Base-by-base conservation (phyloP, 1,140 invertebrate species). In the Neodiprion pinetum region DNA sequence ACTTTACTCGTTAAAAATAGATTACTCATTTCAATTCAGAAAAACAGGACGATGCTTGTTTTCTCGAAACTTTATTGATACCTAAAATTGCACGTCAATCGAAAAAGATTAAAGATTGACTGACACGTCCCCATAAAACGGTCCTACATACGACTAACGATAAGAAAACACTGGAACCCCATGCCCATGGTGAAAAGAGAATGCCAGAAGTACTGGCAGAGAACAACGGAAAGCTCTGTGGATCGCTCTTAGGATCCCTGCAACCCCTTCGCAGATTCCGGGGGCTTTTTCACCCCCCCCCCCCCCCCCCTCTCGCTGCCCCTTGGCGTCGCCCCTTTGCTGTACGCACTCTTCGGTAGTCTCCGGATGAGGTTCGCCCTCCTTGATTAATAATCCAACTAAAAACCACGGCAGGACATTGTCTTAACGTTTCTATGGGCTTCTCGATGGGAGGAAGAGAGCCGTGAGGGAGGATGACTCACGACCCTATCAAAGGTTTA, bases 331-430 rank as follows among this genome's bases (percentile, higher is more conserved):
- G 0, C 53, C 53, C n/a, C 28, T 12, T 12, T 61, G 53, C 53
- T 12, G 5, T 17, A 17, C n/a, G 53, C 11, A 61, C 53, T 17
- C 28, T 40, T 3, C 28, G 28, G 28, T 40, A 40, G 28, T 61
- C 53, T 61, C n/a, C n/a, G 53, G 53, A 12, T 61, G 9, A 7
- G 53, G 53, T 61, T 61, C n/a, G 53, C 53, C 53, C 53, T 61
- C 53, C 11, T 61, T 61, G 53, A 61, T 61, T 61, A 61, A 61
- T 61, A 61, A 61, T 61, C 53, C 53, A 61, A 61, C 53, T 61
- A 61, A 61, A 61, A 61, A 61, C 53, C 53, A 61, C 53, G 9
- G 53, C 53, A 9, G 53, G 53, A 61, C 53, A 61, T 61, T 61
- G 53, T 61, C 53, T 61, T 61, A 61, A 12, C 53, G 53, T 14